Evolutionary conservation across 2,113 vertebrate species (phyloP), one percentile per base, ranked within the genome.

Genomic region (Lucifuga dentata): DNA sequence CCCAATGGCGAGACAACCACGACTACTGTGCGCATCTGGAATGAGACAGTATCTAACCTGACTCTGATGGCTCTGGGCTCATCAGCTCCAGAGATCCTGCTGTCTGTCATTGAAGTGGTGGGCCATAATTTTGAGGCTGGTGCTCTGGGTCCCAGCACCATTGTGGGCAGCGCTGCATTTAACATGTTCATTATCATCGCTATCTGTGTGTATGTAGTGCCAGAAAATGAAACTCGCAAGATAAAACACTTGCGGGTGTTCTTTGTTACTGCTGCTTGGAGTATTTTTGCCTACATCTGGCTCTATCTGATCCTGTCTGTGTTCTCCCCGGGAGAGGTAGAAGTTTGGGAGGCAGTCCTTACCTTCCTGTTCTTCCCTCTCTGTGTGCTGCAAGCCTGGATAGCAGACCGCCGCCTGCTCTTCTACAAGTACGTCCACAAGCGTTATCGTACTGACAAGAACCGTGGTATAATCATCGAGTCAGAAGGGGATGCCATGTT

Each of bases 111-210:
- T 2, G 94, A 95, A 68, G 94, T 95, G 19, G 76, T 94, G 0
- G 94, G 94, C 11, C 93, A 95, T 68, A 85, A 91, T 11, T 95
- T 95, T 50, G 88, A 95, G 23, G 91, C 93, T 0, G 94, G 94
- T 2, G 6, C 94, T 67, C 86, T 95, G 63, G 94, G 94, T 5
- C 94, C 94, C 33, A 94, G 93, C 86, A 95, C 94, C 62, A 95
- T 95, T 1, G 94, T 95, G 29, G 94, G 94, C 68, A 95, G 94
- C 1, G 94, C 94, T 3, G 94, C 94, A 0, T 95, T 95, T 79
- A 95, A 95, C 89, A 95, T 95, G 94, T 95, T 95, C 63, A 91
- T 95, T 15, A 95, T 95, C 66, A 94, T 95, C 1, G 94, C 93
- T 13, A 72, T 95, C 63, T 95, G 94, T 20, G 91, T 95, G 49